These are phyloP conservation scores for Pseudochirops corinnae DNA, from an alignment of 2,797 vertebrate species.

Conservation along the genomic window DNA sequence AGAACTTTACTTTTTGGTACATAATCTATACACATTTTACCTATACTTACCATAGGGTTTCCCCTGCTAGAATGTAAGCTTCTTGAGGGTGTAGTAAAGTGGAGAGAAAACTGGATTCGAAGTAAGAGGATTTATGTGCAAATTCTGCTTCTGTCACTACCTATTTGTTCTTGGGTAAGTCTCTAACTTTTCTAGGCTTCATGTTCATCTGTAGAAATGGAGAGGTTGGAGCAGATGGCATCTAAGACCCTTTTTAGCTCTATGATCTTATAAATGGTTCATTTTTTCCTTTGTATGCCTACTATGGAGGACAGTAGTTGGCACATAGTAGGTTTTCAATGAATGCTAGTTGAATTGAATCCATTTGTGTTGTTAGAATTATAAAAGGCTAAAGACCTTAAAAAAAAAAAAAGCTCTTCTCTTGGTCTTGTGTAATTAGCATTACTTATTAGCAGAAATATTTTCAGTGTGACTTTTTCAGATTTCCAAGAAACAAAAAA, in stretches of 20 bases:
- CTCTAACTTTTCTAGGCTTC: not conserved
- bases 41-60: not conserved
- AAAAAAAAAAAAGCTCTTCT: not conserved
- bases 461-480: not conserved
- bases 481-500: not conserved
- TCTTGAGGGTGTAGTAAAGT: not conserved
- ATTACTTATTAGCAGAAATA: not conserved
- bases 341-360: not conserved
- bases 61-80: not conserved
- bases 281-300: not conserved
- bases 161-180: not conserved
- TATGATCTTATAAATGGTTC: not conserved
- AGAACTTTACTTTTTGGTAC: not conserved
- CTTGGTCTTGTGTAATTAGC: not conserved
- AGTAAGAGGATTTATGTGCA: not conserved
- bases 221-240: not conserved
- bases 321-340: not conserved
- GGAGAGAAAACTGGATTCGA: not conserved
- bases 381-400: not conserved
- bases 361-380: not conserved
- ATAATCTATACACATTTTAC: not conserved
- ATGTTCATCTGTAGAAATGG: not conserved
- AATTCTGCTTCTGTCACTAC: not conserved
- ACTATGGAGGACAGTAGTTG: not conserved
- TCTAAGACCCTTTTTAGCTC: not conserved